A percentile compares a stretch with the other conserved stretches of the same genome.
Conservation (phyloP, 2,888 invertebrate species). For the Coremacera marginata region DNA sequence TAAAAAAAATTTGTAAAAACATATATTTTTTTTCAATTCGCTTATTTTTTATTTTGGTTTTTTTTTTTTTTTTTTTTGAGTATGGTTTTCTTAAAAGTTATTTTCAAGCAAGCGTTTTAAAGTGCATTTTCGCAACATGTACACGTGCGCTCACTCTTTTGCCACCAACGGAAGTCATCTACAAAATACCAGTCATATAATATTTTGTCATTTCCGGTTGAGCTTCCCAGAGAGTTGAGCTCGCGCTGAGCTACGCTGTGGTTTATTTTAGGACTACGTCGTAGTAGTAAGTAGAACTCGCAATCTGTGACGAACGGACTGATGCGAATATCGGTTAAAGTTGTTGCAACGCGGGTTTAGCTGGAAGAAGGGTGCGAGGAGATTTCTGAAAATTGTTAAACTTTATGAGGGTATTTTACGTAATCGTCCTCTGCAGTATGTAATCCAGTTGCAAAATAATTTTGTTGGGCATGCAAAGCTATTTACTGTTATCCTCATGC, state of each 20-base stretch:
- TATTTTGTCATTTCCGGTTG: slow-evolving; percentile 35
- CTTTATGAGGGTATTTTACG: slow-evolving; percentile 36
- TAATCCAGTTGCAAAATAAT: slow-evolving; percentile 34
- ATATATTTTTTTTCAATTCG: background rate
- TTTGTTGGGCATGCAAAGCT: slow-evolving; percentile 26
- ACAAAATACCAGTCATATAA: slow-evolving; percentile 29
- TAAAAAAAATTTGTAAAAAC: too few species aligned
- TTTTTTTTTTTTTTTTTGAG: too few species aligned
- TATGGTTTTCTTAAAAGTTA: background rate
- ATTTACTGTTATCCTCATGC: slow-evolving; percentile 32
- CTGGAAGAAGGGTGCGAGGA: background rate
- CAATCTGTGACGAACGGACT: slow-evolving; percentile 18
- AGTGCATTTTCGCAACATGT: background rate
- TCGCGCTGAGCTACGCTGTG: slow-evolving; percentile 3
- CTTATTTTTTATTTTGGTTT: too few species aligned
- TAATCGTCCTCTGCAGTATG: slow-evolving; percentile 34
- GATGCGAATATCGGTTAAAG: background rate
- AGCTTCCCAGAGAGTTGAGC: slow-evolving; percentile 1
- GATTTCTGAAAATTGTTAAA: background rate
- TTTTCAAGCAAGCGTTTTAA: too few species aligned
- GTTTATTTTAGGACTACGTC: background rate
- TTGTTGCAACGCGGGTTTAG: background rate
- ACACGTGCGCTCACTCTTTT: background rate
- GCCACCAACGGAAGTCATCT: slow-evolving; percentile 26
- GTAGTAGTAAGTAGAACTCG: background rate